phyloP scores from a whole-genome alignment of 1,140 invertebrate genomes.

The Mycetomoellerius zeteki region DNA sequence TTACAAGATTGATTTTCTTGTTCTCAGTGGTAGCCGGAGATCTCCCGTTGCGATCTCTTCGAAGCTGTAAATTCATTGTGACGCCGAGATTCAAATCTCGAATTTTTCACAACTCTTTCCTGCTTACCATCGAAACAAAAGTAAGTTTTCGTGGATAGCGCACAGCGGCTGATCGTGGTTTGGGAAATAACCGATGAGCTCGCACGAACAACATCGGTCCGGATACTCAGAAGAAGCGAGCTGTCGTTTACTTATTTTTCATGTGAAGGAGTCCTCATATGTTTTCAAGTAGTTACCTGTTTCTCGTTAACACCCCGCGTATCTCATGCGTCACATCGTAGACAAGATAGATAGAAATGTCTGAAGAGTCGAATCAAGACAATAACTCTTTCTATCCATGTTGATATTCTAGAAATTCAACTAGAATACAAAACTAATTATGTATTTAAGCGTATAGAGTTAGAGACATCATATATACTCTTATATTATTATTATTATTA shows the following conservation, averaged over 20 bases:
- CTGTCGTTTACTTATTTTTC: conserved; percentile 57
- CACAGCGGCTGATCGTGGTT: conserved; percentile 10
- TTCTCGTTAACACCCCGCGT: conserved; percentile 42
- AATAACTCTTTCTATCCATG: conserved; percentile 13
- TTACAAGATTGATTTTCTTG: conserved; percentile 55
- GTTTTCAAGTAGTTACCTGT: conserved; percentile 45
- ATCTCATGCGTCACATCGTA: conserved; percentile 18
- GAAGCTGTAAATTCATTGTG: conserved; percentile 22
- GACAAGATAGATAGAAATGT: conserved; percentile 17
- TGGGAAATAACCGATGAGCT: conserved; percentile 46
- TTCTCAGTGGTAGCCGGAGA: conserved; percentile 6
- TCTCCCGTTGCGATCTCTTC: conserved; percentile 47
- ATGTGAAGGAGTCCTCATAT: conserved; percentile 31
- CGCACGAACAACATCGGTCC: background rate
- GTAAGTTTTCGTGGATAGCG: conserved; percentile 5
- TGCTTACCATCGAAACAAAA: conserved; percentile 47
- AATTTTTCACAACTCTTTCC: conserved; percentile 40
- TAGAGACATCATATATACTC: background rate
- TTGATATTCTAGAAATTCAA: background rate
- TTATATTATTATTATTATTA: background rate
- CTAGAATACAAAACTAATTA: background rate
- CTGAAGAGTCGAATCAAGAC: background rate
- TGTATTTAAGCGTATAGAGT: background rate
- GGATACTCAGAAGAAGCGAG: background rate
- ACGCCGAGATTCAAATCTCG: conserved; percentile 41